These are phyloP conservation scores for Mizuhopecten yessoensis DNA, from an alignment of 1,140 invertebrate species.

Conservation along the genomic window DNA sequence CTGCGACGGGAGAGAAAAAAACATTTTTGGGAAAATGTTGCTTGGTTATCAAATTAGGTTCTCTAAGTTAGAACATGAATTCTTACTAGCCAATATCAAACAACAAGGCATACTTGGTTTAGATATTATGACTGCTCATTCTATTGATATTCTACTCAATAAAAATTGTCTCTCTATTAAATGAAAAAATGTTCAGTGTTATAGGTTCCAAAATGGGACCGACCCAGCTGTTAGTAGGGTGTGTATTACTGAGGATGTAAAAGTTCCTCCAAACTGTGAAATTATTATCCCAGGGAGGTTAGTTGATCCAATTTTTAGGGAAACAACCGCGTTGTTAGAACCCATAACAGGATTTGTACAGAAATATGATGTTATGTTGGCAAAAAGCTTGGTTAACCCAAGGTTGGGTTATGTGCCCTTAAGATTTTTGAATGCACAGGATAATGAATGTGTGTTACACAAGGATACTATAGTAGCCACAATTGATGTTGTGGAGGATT, in stretches of 20 bases:
- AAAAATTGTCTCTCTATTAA: no score
- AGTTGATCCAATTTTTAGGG: constrained; percentile 2
- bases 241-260: no score
- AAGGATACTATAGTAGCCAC: constrained; percentile 41
- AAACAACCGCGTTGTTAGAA: not conserved
- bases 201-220: no score
- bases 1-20: constrained; percentile 48
- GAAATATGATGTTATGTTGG: not conserved
- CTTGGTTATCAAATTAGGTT: not conserved
- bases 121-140: no score
- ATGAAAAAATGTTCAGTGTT: constrained; percentile 46
- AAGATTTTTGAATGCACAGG: not conserved
- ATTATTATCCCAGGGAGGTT: constrained; percentile 42
- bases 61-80: no score
- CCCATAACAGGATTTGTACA: not conserved
- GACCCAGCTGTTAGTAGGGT: no score
- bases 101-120: no score
- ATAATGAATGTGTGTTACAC: not conserved
- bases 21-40: constrained; percentile 52
- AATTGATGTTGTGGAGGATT: not conserved
- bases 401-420: not conserved
- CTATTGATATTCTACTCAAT: no score
- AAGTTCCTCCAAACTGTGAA: not conserved
- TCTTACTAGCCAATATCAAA: no score
- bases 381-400: not conserved